Base-by-base conservation (phyloP, 2,113 vertebrate species). In the Melospiza melodia region DNA sequence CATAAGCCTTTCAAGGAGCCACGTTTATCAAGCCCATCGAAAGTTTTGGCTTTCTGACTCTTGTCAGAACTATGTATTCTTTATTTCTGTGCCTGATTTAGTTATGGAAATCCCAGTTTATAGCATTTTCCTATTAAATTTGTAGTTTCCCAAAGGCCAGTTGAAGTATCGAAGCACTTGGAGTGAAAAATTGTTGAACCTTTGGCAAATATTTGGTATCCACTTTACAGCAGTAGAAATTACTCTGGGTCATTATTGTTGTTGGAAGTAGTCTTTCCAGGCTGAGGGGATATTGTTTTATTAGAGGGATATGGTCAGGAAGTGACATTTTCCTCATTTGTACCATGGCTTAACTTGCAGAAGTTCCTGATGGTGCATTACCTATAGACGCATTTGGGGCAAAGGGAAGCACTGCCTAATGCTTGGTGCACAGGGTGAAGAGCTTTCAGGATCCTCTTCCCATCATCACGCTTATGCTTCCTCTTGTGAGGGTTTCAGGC, bases 111-210 rank as follows among this genome's bases (percentile, higher is more conserved):
- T 68, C 51, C 15, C 44, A 83, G 52, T 85, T 94, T 76, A 78
- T 85, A 72, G n/a, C n/a, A 85, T 87, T 92, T 94, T 77, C 22
- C 41, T 81, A 49, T 84, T 94, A 94, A 89, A 83, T 25, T 67
- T 19, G 33, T 46, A 44, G 57, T 69, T 85, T 96, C 66, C 54
- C 74, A 82, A 87, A 66, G 84, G 54, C 15, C 31, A 74, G 43
- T 44, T 91, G 61, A 89, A 96, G 57, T 79, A 84, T 11, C 44
- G 78, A 82, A 84, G 72, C 35, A 37, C 12, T 73, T 11, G 2
- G 30, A 93, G 94, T 55, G 63, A 44, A 86, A 93, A 91, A 51
- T 37, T 12, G 7, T 76, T 8, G 13, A 73, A 63, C 21, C 67
- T 87, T 22, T 44, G 65, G 63, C 85, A 93, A 94, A 92, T 8